Percentiles rank a stretch among this genome's conserved stretches.
phyloP scores from a whole-genome alignment of 1,140 invertebrate genomes.

The Mycetomoellerius zeteki region DNA sequence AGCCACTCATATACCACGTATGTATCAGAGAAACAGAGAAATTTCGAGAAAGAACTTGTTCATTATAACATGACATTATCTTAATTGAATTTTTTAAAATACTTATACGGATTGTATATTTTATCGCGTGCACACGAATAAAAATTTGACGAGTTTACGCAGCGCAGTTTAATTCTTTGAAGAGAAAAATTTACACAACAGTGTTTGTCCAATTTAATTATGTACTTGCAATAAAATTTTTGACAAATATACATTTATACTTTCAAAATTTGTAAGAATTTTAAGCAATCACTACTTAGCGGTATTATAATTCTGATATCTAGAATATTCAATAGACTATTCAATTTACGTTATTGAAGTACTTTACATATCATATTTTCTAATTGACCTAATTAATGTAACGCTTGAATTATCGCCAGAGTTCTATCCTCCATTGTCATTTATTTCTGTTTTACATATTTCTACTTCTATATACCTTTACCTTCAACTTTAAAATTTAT shows the following conservation, averaged over 20 bases:
- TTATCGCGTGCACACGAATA: neutral
- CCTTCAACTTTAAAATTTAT: neutral
- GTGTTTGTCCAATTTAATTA: neutral
- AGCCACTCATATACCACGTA: slow-evolving; percentile 83
- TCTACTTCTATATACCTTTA: neutral
- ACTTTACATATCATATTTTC: neutral
- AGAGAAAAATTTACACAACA: neutral
- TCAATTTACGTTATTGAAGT: neutral
- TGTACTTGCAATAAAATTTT: no score
- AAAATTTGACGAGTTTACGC: neutral
- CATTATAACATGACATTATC: slow-evolving; percentile 2
- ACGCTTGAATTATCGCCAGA: neutral
- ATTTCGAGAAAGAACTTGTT: neutral
- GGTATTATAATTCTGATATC: neutral
- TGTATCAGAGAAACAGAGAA: slow-evolving; percentile 68
- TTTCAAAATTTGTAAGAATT: neutral
- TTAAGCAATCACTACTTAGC: neutral
- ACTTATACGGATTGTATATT: neutral
- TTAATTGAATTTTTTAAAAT: neutral
- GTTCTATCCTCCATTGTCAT: neutral
- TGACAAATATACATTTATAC: no score
- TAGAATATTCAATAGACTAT: neutral
- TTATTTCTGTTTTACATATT: neutral
- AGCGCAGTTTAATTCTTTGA: neutral
- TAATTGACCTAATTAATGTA: neutral